A percentile compares a stretch with the other conserved stretches of the same genome.
Conservation (phyloP, 2,113 vertebrate species). For the Aldabrachelys gigantea region DNA sequence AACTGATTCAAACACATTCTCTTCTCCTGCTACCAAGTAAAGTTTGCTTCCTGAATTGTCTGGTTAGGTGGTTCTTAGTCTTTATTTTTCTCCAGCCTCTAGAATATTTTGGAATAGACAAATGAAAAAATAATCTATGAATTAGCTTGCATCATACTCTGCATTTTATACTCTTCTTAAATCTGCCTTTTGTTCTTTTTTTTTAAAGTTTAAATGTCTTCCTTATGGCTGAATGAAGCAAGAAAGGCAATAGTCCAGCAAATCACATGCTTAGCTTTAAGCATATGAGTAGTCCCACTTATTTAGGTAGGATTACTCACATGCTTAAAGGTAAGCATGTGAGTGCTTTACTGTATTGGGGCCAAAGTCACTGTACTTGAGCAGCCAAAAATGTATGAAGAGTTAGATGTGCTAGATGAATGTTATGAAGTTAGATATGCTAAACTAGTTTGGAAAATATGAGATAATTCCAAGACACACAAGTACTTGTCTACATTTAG, state of each 20-base stretch:
- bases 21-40: background rate
- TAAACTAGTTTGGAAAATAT: background rate
- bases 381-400: rapidly evolving
- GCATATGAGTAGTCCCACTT: no score
- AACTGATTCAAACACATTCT: background rate
- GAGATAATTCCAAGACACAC: background rate
- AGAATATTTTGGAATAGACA: background rate
- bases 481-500: rapidly evolving
- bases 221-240: background rate
- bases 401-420: background rate
- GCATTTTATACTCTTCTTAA: no score
- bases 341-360: rapidly evolving
- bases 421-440: background rate
- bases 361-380: rapidly evolving
- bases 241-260: background rate
- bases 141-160: background rate
- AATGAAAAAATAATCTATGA: background rate
- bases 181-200: background rate
- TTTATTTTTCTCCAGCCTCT: background rate
- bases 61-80: background rate
- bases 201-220: background rate
- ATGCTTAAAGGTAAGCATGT: background rate
- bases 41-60: background rate
- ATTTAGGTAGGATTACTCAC: background rate
- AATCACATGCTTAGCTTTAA: background rate